phyloP scores from a whole-genome alignment of 2,888 invertebrate genomes.

The Hybos culiciformis region DNA sequence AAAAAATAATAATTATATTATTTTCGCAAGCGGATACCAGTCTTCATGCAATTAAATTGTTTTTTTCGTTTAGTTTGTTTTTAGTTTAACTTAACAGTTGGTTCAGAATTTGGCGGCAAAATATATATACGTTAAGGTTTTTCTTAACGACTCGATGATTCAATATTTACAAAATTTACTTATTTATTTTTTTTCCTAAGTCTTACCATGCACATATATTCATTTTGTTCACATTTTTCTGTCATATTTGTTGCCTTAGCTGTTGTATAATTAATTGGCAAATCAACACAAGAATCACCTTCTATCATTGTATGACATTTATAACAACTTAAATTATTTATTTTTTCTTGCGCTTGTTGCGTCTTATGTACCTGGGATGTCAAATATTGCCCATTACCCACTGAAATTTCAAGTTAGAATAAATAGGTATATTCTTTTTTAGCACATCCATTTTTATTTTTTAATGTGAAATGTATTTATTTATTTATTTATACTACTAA shows the following conservation, averaged over 20 bases:
- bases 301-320: conserved; percentile 64
- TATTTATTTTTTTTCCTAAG: background rate
- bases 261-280: conserved; percentile 43
- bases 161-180: too few species aligned
- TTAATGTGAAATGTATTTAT: too few species aligned
- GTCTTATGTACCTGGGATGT: conserved; percentile 60
- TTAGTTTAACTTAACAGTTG: background rate
- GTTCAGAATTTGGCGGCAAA: background rate
- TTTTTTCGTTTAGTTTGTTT: background rate
- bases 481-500: too few species aligned
- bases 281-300: conserved; percentile 55
- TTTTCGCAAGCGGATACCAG: too few species aligned
- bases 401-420: too few species aligned
- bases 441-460: too few species aligned
- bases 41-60: too few species aligned
- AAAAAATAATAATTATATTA: background rate
- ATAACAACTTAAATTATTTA: conserved; percentile 69
- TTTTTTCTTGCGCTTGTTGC: conserved; percentile 60
- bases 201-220: conserved; percentile 62
- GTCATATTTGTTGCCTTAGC: conserved; percentile 46
- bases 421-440: too few species aligned
- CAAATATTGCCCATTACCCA: conserved; percentile 31
- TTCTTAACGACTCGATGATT: too few species aligned
- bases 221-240: conserved; percentile 62
- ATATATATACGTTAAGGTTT: background rate